These are phyloP conservation scores for Isichthys henryi DNA, from an alignment of 2,113 vertebrate species.

Conservation along the genomic window DNA sequence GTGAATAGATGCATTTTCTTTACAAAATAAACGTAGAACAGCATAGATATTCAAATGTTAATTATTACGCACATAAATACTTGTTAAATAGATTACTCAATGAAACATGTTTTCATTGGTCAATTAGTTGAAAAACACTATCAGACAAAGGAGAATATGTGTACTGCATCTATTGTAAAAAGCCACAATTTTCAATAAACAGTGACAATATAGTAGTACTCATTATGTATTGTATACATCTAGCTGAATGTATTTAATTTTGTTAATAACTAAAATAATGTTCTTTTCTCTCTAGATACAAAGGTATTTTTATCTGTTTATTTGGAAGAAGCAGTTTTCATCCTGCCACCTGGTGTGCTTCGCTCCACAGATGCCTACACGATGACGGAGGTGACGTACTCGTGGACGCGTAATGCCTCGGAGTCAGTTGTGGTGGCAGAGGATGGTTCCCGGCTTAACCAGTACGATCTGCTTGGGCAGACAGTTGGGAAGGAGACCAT, in stretches of 20 bases:
- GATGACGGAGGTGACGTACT: constrained; percentile 89
- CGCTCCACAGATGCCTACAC: constrained; percentile 85
- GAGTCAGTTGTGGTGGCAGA: constrained; percentile 91
- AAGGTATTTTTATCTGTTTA: neutral
- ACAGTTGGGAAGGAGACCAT: constrained; percentile 92
- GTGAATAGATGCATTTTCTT: neutral
- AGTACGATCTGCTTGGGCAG: constrained; percentile 91
- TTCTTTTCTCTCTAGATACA: neutral
- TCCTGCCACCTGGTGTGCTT: neutral
- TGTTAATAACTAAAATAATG: neutral
- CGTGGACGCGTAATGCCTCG: constrained; percentile 88
- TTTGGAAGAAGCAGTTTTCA: neutral
- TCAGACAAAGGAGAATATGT: too few relatives aligned
- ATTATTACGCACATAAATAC: neutral
- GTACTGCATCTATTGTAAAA: too few relatives aligned
- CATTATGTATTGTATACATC: neutral
- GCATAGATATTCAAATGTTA: neutral
- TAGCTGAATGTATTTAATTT: neutral
- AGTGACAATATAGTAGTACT: neutral
- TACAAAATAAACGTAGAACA: neutral
- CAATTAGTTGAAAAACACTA: neutral
- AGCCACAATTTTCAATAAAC: neutral
- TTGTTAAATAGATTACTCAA: neutral
- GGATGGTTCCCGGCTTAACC: constrained; percentile 91
- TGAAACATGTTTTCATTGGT: neutral